Evolutionary conservation across 2,888 invertebrate genomes (phyloP), one percentile per base, ranked within the genome.

Genomic region (Ormyrus nitidulus): DNA sequence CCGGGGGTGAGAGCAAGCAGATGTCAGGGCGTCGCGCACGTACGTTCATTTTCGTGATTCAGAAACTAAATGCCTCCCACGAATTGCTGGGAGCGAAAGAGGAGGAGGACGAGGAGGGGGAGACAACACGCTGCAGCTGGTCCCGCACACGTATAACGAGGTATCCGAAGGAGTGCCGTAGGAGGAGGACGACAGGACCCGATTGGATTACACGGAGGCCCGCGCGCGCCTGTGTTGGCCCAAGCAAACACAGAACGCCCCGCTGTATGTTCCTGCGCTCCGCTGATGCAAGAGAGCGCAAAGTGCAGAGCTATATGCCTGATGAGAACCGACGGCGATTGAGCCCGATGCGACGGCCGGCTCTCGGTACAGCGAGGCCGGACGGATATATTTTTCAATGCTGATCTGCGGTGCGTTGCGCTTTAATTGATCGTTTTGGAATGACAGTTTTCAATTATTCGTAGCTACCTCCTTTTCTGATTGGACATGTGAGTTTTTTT

Each of bases 41-140:
- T 13, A 56, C 56, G 13, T 70, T 48, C 46, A 58, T 70, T 70
- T 70, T 48, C 58, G 70, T 58, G 13, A 70, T 49, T 59, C 49
- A 8, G 49, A 58, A 70, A 46, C 19, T 59, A 49, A 59, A 59
- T 5, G 58, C n/a, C 48, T 46, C 46, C 19, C 19, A 19, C 19
- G 19, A 19, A 19, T 19, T 19, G 19, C 19, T 19, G 1, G 19
- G 19, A 19, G 19, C 19, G 19, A 19, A 19, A 19, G 19, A 19
- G 19, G 19, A 19, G 19, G 19, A 19, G 19, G 19, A 1, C 1
- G 19, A 1, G 19, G 19, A 19, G 19, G 19, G 48, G 48, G 11
- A 0, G 44, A 19, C 19, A 19, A 19, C 19, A 19, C 4, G 11
- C 9, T 56, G 54, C 13, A 64, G 58, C 49, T 8, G 34, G 49